Evolutionary conservation across 2,113 vertebrate species (phyloP).

Genomic region (Ranitomeya imitator): DNA sequence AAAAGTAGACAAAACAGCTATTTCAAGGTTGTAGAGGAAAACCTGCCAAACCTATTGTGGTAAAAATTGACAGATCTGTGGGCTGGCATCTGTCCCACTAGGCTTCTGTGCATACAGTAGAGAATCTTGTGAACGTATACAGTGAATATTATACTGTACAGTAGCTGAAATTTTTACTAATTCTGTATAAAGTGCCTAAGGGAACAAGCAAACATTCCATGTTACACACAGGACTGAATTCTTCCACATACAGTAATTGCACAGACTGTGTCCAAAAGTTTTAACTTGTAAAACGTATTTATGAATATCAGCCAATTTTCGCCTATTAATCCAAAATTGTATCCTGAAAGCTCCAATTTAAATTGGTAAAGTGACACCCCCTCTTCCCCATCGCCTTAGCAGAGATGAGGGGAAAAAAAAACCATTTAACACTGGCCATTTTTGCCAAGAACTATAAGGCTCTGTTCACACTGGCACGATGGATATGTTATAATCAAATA

Average conservation of each 20-base stretch:
- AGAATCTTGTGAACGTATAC: not conserved
- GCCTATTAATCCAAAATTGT: not conserved
- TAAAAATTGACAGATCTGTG: not conserved
- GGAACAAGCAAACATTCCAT: conserved; percentile 19
- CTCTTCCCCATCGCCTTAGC: too few relatives aligned
- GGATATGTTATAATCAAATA: not conserved
- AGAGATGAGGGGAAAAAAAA: not conserved
- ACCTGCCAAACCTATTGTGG: conserved; percentile 16
- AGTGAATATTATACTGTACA: conserved; percentile 10
- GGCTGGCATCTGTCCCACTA: not conserved
- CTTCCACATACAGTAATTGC: not conserved
- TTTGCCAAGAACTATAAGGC: not conserved
- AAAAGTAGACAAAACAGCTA: conserved; percentile 37
- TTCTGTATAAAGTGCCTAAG: conserved; percentile 2
- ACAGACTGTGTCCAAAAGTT: not conserved
- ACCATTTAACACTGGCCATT: not conserved
- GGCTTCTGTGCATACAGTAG: not conserved
- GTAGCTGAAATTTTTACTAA: conserved; percentile 3
- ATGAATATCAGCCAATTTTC: conserved; percentile 8
- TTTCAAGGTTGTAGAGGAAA: conserved; percentile 32
- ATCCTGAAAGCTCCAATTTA: not conserved
- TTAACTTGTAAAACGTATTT: conserved; percentile 6
- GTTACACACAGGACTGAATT: conserved; percentile 1
- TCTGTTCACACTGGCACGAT: not conserved
- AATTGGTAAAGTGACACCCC: not conserved